Evolutionary conservation across 64 coral and sea anemone species (phyloP).

Genomic region (Pocillopora verrucosa): DNA sequence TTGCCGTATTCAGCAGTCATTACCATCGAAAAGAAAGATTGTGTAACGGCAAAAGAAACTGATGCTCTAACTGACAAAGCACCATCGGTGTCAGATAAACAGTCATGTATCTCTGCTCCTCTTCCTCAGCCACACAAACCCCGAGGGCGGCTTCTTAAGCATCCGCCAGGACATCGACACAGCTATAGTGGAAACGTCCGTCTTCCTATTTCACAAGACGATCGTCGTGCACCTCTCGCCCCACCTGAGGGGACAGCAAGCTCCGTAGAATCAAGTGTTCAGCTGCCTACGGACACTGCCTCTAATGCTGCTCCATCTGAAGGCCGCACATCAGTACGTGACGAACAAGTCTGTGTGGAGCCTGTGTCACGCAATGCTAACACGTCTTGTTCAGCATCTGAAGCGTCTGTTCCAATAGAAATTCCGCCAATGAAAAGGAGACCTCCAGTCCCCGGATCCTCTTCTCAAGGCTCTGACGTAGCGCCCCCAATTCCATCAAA

Average conservation of each 20-base stretch:
- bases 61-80: slow-evolving; percentile 39
- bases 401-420: slow-evolving; percentile 52
- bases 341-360: neutral
- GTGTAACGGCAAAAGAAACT: slow-evolving; percentile 3
- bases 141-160: slow-evolving; percentile 22
- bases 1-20: slow-evolving; percentile 87
- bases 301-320: slow-evolving; percentile 38
- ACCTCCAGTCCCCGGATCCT: slow-evolving; percentile 65
- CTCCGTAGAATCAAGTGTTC: slow-evolving; percentile 41
- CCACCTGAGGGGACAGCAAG: slow-evolving; percentile 68
- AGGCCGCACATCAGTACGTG: neutral
- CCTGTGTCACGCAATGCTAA: slow-evolving; percentile 26
- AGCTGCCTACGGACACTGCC: slow-evolving; percentile 26
- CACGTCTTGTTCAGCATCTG: slow-evolving; percentile 74
- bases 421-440: slow-evolving; percentile 3
- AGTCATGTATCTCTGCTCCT: slow-evolving; percentile 80
- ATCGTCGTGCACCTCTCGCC: slow-evolving; percentile 58
- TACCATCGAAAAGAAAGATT: slow-evolving; percentile 51
- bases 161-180: slow-evolving; percentile 62
- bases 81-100: slow-evolving; percentile 68
- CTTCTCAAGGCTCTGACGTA: slow-evolving; percentile 24
- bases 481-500: neutral
- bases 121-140: slow-evolving; percentile 61
- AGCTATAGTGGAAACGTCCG: slow-evolving; percentile 42
- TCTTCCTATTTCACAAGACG: slow-evolving; percentile 3